Base-by-base conservation (phyloP, 2,797 vertebrate genomes). In the Malurus leucopterus region DNA sequence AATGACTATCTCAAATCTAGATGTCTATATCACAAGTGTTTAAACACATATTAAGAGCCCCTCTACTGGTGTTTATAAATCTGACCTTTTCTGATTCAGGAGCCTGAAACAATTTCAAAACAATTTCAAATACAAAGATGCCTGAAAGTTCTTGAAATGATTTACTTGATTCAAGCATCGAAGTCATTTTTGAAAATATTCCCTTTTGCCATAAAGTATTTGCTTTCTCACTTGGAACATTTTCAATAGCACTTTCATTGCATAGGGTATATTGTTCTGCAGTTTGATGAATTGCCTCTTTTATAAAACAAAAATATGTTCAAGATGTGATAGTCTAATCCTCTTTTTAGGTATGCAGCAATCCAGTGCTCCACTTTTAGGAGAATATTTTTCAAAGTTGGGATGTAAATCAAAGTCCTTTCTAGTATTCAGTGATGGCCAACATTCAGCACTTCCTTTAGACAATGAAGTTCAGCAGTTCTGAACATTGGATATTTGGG, bases 271-370 rank as follows among this genome's bases (percentile, higher is more conserved):
- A 91, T 92, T 91, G 63, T 89, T 89, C 59, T 67, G 26, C 30
- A 50, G 27, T 75, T 89, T 93, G 89, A 94, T 91, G 73, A 86
- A 93, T 89, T 84, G 41, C 41, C 8, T 72, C 63, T 72, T 85
- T 85, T 72, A 86, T 89, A 88, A 89, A 83, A 62, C 15, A 91
- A 84, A 91, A 91, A 94, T 93, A 44, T n/a, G 38, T 88, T 92
- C 93, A 94, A 92, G 84, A 91, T 94, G 47, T 59, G 63, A 63
- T 74, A 77, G 19, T 59, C 22, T 63, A 90, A 70, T 68, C 23
- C 21, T 78, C 55, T 6, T 70, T 72, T 72, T 44, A 70, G 41
- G 40, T 69, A 78, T 29, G 26, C 79, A 44, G 13, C 43, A 76
- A 54, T 70, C 38, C 58, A 64, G 53, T 32, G 3, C 79, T 90